Base-by-base conservation (phyloP, 2,888 invertebrate genomes). In the Xanthorhoe designata region DNA sequence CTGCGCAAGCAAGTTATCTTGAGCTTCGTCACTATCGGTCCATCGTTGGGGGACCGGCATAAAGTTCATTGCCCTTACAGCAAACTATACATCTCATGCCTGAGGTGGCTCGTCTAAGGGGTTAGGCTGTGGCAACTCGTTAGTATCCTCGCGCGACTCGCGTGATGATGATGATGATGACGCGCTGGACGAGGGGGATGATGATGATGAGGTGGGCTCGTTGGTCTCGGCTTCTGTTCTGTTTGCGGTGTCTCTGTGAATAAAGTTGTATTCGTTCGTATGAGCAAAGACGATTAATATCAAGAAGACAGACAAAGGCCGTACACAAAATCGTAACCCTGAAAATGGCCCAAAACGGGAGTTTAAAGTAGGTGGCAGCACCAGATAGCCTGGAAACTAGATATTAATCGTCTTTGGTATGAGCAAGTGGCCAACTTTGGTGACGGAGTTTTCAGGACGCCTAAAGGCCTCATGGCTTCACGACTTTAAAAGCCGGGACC, bases 71-170 rank as follows among this genome's bases (percentile, higher is more conserved):
- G 19, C 9, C 17, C 51, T 51, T 13, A 10, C 4, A 13, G 35
- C 13, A 13, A 32, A 6, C 3, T 7, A 9, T 24, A n/a, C 1
- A 29, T 15, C 10, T 92, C 91, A 94, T 75, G 94, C 94, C 61
- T 94, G 94, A 32, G 94, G 93, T 7, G 94, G 94, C 65, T 94
- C 94, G 74, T 94, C 94, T 0, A 91, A 73, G 0, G 92, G 88
- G 71, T 85, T 91, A 61, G 94, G 91, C 10, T 88, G 88, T 0
- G 93, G 93, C 5, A 94, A 82, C 15, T 88, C 87, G 60, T 81
- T 78, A 32, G 67, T 60, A 32, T 56, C 69, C 59, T 77, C 68
- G 54, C 71, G 64, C 4, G 74, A 65, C 19, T 74, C 75, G 13
- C 73, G 70, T 77, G 69, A 73, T 71, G 78, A 75, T 0, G 78